Evolutionary conservation across 2,113 vertebrate species (phyloP).

Genomic region (Scophthalmus maximus): DNA sequence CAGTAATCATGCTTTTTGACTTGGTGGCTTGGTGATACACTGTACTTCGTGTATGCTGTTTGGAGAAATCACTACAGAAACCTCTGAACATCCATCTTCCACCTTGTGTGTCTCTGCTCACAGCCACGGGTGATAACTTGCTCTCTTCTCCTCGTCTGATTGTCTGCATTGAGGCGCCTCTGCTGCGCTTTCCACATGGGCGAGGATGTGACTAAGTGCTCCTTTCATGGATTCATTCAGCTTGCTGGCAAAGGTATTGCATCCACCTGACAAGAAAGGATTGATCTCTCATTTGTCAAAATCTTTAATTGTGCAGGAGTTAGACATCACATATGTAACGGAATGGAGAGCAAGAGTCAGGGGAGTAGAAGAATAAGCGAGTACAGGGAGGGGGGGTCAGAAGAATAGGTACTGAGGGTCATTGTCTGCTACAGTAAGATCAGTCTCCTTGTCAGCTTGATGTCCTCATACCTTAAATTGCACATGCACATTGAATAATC

Average conservation of each 20-base stretch:
- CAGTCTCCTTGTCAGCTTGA: conserved; percentile 37
- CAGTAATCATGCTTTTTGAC: conserved; percentile 32
- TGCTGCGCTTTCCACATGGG: conserved; percentile 40
- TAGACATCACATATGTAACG: conserved; percentile 57
- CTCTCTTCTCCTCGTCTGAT: conserved; percentile 10
- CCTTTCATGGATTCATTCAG: conserved; percentile 49
- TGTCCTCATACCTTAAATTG: conserved; percentile 8
- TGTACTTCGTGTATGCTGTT: neutral
- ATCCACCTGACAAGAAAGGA: conserved; percentile 56
- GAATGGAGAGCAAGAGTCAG: conserved; percentile 50
- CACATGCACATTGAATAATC: too few relatives aligned
- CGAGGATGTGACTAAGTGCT: conserved; percentile 56
- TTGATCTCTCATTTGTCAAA: conserved; percentile 51
- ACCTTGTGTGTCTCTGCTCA: neutral
- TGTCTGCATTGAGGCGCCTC: conserved; percentile 32
- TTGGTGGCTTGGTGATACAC: conserved; percentile 3
- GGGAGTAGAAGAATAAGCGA: conserved; percentile 60
- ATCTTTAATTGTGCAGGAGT: conserved; percentile 43
- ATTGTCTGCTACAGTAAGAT: conserved; percentile 57
- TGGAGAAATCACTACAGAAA: neutral
- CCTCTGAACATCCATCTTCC: conserved; percentile 10
- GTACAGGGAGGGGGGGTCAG: conserved; percentile 33
- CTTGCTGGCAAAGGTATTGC: conserved; percentile 54
- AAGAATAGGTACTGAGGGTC: conserved; percentile 50
- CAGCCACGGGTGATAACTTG: neutral